Base-by-base conservation (phyloP, 2,888 invertebrate species). In the Eurois occulta region DNA sequence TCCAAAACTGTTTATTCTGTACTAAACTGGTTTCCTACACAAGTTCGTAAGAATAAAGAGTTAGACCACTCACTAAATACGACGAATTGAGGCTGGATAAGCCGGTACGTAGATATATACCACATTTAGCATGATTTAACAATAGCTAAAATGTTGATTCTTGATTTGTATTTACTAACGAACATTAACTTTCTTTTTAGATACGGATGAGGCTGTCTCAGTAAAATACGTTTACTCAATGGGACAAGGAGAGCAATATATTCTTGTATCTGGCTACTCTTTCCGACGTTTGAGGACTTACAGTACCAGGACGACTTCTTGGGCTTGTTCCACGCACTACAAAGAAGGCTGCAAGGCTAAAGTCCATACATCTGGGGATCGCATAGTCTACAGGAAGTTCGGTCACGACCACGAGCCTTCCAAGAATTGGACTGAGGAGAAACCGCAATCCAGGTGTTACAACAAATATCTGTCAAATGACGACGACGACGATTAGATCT, bases 311-410 rank as follows among this genome's bases (percentile, higher is more conserved):
- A 68, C 83, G 16, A 80, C 55, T 6, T 41, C 69, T 11, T 84
- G 80, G 80, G 72, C 80, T 28, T 81, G 80, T 52, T 60, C 84
- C 16, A 62, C 80, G 13, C 80, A 81, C 48, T 80, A 71, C 38
- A 84, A 72, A 35, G 80, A 55, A 67, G 78, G 83, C 11, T 80
- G 83, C 69, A 80, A 83, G n/a, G 83, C 80, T 24, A 80, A 65
- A 35, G 24, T 80, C n/a, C 55, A 83, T 41, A 83, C 78, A 55
- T 68, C 78, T 2, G 69, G 62, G 1, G 52, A 80, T 35, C 35
- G 32, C 24, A 21, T 80, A 35, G 32, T 78, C 21, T 65, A 24
- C 24, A 83, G n/a, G 11, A 80, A 78, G 24, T 83, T 78, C 0
- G 1, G 8, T 3, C 83, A 83, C 35, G 46, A 69, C 2, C 80